Base-by-base conservation (phyloP, 2,113 vertebrate genomes). In the Otis tarda region DNA sequence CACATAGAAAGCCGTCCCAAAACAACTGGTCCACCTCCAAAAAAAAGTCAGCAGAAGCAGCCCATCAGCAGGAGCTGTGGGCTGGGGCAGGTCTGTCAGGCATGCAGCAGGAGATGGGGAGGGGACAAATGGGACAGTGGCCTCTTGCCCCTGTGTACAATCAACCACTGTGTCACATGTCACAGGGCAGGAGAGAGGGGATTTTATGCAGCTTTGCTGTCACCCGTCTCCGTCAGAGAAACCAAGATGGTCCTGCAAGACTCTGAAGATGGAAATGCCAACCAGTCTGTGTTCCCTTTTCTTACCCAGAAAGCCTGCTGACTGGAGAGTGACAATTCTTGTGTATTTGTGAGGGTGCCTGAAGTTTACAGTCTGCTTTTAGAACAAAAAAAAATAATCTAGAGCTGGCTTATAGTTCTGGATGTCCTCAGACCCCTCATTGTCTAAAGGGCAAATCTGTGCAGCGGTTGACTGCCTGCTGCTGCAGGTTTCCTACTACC, bases 31-130 rank as follows among this genome's bases (percentile, higher is more conserved):
- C 59, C 61, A 65, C 76, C 89, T 24, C 77, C 79, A 63, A 63
- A 94, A 63, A 94, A 64, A 56, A 85, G 63, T 93, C 82, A 91
- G 95, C 80, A 79, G 49, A 45, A 63, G 43, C 57, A 70, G 23
- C 13, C 12, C 5, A 8, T 49, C 23, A 53, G 25, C n/a, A 6
- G 8, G 12, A 70, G n/a, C 35, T 31, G 39, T 1, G 12, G 43
- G 14, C 56, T 52, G 49, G 57, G 37, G 50, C 56, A 45, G 41
- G 30, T 77, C 10, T 81, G 12, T 35, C 31, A 35, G 69, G 33
- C 33, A 11, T 5, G 10, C 5, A 23, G 49, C 68, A 25, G n/a
- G 9, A 75, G 49, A 9, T 39, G n/a, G 50, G 6, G 19, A 76
- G 76, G 14, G 22, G 17, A 33, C 3, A 4, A 53, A 22, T 19